Conservation (phyloP, 2,888 invertebrate species). For the Ypsolopha scabrella region DNA sequence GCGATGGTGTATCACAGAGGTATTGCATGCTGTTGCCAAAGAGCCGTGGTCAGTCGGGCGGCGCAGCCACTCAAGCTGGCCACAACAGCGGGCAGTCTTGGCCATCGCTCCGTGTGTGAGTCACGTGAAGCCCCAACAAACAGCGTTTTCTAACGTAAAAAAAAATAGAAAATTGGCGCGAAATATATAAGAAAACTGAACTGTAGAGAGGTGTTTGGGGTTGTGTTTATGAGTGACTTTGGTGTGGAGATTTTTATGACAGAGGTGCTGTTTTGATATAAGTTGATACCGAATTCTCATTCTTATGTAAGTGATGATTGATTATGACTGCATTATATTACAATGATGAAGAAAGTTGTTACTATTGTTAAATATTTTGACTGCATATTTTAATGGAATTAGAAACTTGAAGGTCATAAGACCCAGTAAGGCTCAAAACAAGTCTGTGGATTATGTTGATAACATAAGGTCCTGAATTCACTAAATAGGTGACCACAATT, state of each 20-base stretch:
- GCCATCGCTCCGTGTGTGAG: constrained; percentile 11
- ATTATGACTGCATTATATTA: too few species aligned
- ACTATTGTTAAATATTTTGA: too few species aligned
- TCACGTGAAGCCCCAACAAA: too few species aligned
- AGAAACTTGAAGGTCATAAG: too few species aligned
- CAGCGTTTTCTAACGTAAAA: neutral
- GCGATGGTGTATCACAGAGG: constrained; percentile 31
- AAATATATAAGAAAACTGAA: constrained; percentile 5
- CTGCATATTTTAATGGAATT: too few species aligned
- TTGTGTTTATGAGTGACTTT: neutral
- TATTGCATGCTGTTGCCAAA: constrained; percentile 38
- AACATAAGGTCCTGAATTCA: too few species aligned
- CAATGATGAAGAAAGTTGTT: too few species aligned
- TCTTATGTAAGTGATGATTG: too few species aligned
- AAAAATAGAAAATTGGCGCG: constrained; percentile 12
- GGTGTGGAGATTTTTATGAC: neutral
- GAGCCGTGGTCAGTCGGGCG: constrained; percentile 45
- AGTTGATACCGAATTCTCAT: neutral
- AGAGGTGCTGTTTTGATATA: neutral
- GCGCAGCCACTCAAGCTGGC: constrained; percentile 22
- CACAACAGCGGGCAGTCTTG: constrained; percentile 32
- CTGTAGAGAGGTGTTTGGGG: neutral
- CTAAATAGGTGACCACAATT: too few species aligned
- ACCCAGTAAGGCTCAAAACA: too few species aligned
- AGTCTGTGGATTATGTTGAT: too few species aligned